These are phyloP conservation scores for Cephalopholis sonnerati DNA, from an alignment of 2,113 vertebrate species.

Conservation along the genomic window DNA sequence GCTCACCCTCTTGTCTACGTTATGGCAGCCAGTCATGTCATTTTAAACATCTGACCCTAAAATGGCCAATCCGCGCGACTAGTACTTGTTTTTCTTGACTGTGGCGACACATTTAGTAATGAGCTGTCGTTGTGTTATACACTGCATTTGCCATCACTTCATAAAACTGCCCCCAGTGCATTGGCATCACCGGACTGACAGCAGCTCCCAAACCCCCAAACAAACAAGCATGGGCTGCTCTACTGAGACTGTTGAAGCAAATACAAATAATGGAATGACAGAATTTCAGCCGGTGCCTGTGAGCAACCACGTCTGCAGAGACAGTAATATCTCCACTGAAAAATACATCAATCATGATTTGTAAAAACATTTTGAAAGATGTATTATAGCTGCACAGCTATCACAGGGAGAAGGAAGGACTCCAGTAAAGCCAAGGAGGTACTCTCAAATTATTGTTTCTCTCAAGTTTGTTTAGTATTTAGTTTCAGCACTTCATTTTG, in stretches of 20 bases:
- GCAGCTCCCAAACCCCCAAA: conserved; percentile 58
- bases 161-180: conserved; percentile 60
- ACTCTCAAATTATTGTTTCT: conserved; percentile 27
- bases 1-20: conserved; percentile 8
- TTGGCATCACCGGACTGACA: conserved; percentile 62
- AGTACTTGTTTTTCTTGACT: conserved; percentile 8
- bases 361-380: conserved; percentile 32
- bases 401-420: neutral
- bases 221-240: conserved; percentile 59
- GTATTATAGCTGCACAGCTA: neutral
- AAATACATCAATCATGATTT: conserved; percentile 44
- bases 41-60: conserved; percentile 17
- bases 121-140: conserved; percentile 26
- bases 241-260: conserved; percentile 44
- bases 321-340: conserved; percentile 39
- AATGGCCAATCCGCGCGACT: conserved; percentile 1
- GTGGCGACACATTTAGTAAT: conserved; percentile 32
- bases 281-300: conserved; percentile 42
- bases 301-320: conserved; percentile 38
- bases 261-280: conserved; percentile 64
- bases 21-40: conserved; percentile 26
- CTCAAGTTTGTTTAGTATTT: conserved; percentile 27
- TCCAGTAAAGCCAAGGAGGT: neutral
- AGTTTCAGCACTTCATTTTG: neutral
- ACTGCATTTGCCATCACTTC: conserved; percentile 56